Evolutionary conservation across 2,888 invertebrate species (phyloP).

Genomic region (Carabus problematicus): DNA sequence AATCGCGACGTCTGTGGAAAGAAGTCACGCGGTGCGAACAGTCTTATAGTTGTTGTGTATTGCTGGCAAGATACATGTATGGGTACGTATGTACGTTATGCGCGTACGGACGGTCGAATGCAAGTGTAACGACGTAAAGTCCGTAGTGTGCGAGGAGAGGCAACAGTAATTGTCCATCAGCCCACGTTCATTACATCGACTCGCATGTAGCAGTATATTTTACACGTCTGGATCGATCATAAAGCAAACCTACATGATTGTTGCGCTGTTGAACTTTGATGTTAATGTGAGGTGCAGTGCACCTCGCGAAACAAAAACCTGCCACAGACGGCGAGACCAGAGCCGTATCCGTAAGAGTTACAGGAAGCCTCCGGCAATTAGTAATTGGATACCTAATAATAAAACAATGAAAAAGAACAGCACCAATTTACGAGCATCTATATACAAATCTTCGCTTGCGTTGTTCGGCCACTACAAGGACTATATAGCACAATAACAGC

Average conservation of each 20-base stretch:
- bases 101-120: too few relatives aligned
- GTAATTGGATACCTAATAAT: conserved; percentile 38
- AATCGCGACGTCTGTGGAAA: too few relatives aligned
- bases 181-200: conserved; percentile 18
- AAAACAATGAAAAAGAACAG: conserved; percentile 36
- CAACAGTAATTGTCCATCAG: conserved; percentile 14
- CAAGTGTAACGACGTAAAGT: too few relatives aligned
- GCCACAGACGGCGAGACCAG: conserved; percentile 2
- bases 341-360: conserved; percentile 31
- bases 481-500: neutral
- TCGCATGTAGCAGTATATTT: conserved; percentile 20
- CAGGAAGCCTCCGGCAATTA: conserved; percentile 19
- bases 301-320: neutral
- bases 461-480: neutral
- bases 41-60: too few relatives aligned
- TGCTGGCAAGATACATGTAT: too few relatives aligned
- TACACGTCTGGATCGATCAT: conserved; percentile 19
- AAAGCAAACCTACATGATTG: conserved; percentile 20
- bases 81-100: too few relatives aligned
- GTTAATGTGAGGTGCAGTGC: conserved; percentile 9
- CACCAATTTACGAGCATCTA: conserved; percentile 14
- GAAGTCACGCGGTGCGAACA: too few relatives aligned
- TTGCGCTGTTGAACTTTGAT: conserved; percentile 19
- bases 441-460: conserved; percentile 8
- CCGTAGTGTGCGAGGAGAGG: neutral